Conservation (phyloP, 2,113 vertebrate genomes). For the Nothoprocta pentlandii region DNA sequence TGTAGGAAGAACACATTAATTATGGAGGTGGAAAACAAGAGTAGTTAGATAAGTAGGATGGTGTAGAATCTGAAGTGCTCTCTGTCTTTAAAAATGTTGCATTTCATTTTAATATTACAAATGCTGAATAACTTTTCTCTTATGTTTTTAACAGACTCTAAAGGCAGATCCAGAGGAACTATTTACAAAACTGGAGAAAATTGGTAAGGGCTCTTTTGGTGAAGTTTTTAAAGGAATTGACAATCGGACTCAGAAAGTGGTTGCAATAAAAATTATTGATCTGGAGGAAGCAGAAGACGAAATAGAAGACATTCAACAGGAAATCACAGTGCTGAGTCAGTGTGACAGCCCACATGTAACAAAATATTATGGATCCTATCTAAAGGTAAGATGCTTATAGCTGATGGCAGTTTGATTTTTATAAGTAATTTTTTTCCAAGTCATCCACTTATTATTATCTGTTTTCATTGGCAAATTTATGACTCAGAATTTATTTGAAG, state of each 20-base stretch:
- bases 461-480: neutral
- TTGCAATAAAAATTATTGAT: conserved; percentile 99
- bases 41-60: neutral
- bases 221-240: conserved; percentile 99
- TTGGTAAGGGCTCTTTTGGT: conserved; percentile 97
- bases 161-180: conserved; percentile 93
- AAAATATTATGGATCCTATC: conserved; percentile 97
- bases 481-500: neutral
- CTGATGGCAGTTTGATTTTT: neutral
- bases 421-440: neutral
- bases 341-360: conserved; percentile 98
- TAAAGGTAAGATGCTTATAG: conserved; percentile 87
- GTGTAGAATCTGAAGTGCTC: neutral
- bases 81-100: neutral
- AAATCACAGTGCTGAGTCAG: conserved; percentile 98
- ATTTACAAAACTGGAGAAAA: conserved; percentile 96
- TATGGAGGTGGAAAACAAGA: neutral
- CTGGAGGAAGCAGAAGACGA: conserved; percentile 98
- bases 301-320: conserved; percentile 98
- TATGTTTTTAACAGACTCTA: conserved; percentile 82
- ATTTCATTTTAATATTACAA: neutral
- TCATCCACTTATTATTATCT: neutral
- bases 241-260: conserved; percentile 95
- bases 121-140: neutral
- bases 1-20: neutral